Percentiles rank a stretch among this genome's conserved stretches.
Conservation (phyloP, 2,113 vertebrate species). For the Equus przewalskii region DNA sequence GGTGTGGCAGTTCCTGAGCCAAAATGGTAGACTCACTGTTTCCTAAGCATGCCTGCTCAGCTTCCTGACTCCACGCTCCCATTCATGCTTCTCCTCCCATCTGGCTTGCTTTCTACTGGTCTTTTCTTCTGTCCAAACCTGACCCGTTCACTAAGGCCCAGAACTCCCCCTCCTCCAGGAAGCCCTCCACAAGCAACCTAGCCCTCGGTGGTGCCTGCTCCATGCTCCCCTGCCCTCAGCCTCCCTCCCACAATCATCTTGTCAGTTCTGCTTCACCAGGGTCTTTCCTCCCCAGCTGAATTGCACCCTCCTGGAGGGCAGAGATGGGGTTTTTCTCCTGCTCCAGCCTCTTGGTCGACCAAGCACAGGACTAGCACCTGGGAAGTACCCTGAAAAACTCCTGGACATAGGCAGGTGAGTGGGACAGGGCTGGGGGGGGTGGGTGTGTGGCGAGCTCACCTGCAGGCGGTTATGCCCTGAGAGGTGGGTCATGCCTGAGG, state of each 20-base stretch:
- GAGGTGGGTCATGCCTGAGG: background rate
- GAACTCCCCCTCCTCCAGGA: background rate
- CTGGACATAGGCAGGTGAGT: background rate
- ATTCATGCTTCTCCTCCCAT: background rate
- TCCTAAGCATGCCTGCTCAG: background rate
- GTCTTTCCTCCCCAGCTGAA: background rate
- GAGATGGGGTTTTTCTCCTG: background rate
- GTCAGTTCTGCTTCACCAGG: background rate
- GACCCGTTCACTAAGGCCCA: background rate
- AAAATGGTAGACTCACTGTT: background rate
- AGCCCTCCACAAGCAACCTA: background rate
- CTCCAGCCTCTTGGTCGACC: background rate
- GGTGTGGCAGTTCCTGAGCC: background rate
- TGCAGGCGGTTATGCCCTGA: constrained; percentile 77
- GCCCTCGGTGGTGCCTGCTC: background rate
- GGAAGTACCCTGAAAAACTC: background rate
- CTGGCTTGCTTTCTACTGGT: background rate
- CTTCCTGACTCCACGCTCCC: background rate
- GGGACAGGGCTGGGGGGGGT: background rate
- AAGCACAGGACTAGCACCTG: background rate
- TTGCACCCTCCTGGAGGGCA: background rate
- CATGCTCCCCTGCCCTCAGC: background rate
- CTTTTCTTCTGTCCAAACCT: constrained; percentile 21
- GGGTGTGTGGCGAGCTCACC: constrained; percentile 75
- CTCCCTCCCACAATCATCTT: background rate